A percentile compares a stretch with the other conserved stretches of the same genome.
These are phyloP conservation scores for Dendroctonus ponderosae DNA, from an alignment of 1,140 invertebrate species.

Conservation along the genomic window DNA sequence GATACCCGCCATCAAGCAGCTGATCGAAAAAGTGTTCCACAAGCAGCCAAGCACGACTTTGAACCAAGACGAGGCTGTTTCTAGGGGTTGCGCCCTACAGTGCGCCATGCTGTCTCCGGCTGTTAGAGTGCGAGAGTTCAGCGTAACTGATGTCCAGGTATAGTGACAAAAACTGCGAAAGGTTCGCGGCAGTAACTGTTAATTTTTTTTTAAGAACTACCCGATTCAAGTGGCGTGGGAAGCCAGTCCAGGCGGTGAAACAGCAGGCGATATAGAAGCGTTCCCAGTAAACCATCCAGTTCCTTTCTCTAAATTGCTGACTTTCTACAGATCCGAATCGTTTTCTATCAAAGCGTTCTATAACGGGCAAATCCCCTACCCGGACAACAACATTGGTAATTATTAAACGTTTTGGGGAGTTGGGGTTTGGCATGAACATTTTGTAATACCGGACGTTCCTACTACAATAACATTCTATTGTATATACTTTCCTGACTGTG, in stretches of 20 bases:
- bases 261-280: conserved; percentile 67
- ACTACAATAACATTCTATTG: too few relatives aligned
- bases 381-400: conserved; percentile 78
- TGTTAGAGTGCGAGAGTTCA: conserved; percentile 92
- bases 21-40: conserved; percentile 86
- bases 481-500: too few relatives aligned
- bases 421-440: too few relatives aligned
- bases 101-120: conserved; percentile 97
- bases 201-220: conserved; percentile 56
- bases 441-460: too few relatives aligned
- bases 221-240: conserved; percentile 86
- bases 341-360: conserved; percentile 87
- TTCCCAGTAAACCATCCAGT: conserved; percentile 85
- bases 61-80: conserved; percentile 97
- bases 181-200: neutral
- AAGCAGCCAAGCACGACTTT: conserved; percentile 90
- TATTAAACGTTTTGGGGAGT: neutral
- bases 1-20: conserved; percentile 86
- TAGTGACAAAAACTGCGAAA: conserved; percentile 1
- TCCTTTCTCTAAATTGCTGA: conserved; percentile 92
- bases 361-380: conserved; percentile 67
- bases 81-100: conserved; percentile 92
- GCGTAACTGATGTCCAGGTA: conserved; percentile 88
- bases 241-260: conserved; percentile 67
- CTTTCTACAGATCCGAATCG: conserved; percentile 85